Conservation (phyloP, 2,113 vertebrate species). For the Lycocorax pyrrhopterus region DNA sequence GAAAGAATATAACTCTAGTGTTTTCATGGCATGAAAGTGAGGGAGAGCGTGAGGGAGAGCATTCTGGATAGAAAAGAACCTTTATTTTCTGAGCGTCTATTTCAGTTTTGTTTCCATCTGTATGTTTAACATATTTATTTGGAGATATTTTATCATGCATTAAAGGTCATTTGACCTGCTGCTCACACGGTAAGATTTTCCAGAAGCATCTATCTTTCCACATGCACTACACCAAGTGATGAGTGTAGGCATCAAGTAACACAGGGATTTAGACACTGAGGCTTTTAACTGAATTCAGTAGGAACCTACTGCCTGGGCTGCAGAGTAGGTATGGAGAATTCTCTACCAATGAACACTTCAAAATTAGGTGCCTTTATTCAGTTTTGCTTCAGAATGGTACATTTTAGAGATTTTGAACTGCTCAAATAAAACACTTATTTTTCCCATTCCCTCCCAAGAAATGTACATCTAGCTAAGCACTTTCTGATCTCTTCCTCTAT, state of each 20-base stretch:
- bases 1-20: neutral
- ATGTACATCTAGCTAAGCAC: neutral
- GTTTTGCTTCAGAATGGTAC: neutral
- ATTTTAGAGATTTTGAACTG: neutral
- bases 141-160: neutral
- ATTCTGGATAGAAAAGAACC: neutral
- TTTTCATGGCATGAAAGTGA: neutral
- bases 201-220: neutral
- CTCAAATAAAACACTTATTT: neutral
- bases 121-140: neutral
- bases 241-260: neutral
- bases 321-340: neutral
- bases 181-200: neutral
- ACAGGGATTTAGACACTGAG: neutral
- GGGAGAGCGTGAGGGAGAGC: neutral
- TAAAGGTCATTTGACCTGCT: neutral
- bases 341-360: neutral
- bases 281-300: neutral
- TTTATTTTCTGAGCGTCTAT: neutral
- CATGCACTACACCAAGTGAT: neutral
- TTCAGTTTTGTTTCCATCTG: neutral
- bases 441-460: neutral
- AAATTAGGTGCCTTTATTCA: neutral
- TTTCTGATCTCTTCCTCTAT: neutral
- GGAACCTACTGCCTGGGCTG: neutral